Evolutionary conservation across 2,797 vertebrate genomes (phyloP).

Genomic region (Telmatherina bonti): DNA sequence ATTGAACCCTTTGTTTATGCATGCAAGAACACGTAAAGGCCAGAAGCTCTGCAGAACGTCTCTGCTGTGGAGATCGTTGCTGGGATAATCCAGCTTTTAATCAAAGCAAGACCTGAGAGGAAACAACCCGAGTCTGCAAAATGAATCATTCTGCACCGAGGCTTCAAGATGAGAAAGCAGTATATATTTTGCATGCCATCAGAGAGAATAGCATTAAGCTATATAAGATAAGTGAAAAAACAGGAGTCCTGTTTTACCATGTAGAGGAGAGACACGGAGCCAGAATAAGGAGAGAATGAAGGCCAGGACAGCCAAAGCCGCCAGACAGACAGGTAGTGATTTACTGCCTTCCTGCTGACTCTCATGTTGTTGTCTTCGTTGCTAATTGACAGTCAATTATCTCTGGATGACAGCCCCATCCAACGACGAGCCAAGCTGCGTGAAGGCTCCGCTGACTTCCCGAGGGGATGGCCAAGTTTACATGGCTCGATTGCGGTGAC

Average conservation of each 20-base stretch:
- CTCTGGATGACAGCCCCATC: conserved; percentile 61
- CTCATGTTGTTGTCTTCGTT: conserved; percentile 64
- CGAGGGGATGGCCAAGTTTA: conserved; percentile 49
- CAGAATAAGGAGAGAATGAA: conserved; percentile 40
- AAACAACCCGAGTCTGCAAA: conserved; percentile 30
- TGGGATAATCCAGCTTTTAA: conserved; percentile 41
- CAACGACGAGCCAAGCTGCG: conserved; percentile 41
- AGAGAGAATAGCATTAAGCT: not conserved
- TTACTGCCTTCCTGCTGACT: conserved; percentile 69
- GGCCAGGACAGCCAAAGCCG: conserved; percentile 38
- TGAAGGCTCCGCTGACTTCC: conserved; percentile 67
- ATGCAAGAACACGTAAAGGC: conserved; percentile 16
- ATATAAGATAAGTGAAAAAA: conserved; percentile 16
- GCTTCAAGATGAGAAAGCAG: not conserved
- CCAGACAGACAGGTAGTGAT: conserved; percentile 72
- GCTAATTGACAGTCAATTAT: conserved; percentile 81
- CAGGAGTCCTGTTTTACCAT: conserved; percentile 1
- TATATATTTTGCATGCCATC: conserved; percentile 40
- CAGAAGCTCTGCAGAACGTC: no score
- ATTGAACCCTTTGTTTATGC: conserved; percentile 27
- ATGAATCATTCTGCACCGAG: conserved; percentile 25
- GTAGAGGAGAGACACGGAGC: conserved; percentile 31
- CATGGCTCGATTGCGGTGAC: conserved; percentile 50
- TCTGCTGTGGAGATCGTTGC: conserved; percentile 12
- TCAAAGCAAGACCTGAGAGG: conserved; percentile 25